Conservation (phyloP, 2,888 invertebrate genomes). For the Calliopum simillimum region DNA sequence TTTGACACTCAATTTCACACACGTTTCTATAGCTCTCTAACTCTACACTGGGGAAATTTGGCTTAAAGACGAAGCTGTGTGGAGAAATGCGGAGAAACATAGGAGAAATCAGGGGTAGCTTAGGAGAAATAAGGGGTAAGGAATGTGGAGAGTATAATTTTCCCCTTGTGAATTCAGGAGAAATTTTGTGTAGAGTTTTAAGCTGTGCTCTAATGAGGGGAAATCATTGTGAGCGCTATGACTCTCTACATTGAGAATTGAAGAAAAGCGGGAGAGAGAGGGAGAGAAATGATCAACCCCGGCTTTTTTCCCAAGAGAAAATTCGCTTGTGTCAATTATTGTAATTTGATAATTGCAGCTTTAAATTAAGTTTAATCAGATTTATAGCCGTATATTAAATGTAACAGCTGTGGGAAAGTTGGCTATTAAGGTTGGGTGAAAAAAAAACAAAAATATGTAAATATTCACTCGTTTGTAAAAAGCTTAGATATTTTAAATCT, state of each 20-base stretch:
- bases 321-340: constrained; percentile 4
- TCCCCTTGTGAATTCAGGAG: constrained; percentile 12
- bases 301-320: background rate
- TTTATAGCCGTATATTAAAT: constrained; percentile 26
- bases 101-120: constrained; percentile 23
- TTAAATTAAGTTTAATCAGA: constrained; percentile 19
- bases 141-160: constrained; percentile 7
- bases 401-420: constrained; percentile 8
- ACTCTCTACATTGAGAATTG: background rate
- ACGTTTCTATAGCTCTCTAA: background rate
- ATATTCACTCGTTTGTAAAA: too few species aligned
- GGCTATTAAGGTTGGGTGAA: background rate
- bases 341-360: constrained; percentile 27
- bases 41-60: background rate
- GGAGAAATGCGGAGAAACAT: constrained; percentile 19
- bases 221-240: background rate
- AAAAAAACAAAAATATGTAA: background rate
- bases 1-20: background rate
- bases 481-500: too few species aligned
- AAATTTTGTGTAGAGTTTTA: constrained; percentile 10
- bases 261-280: background rate
- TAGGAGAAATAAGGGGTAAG: constrained; percentile 23
- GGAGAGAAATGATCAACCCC: constrained; percentile 1
- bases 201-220: background rate
- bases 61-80: background rate